Evolutionary conservation across 2,797 vertebrate species (phyloP).

Genomic region (Sebastes trivittatus): DNA sequence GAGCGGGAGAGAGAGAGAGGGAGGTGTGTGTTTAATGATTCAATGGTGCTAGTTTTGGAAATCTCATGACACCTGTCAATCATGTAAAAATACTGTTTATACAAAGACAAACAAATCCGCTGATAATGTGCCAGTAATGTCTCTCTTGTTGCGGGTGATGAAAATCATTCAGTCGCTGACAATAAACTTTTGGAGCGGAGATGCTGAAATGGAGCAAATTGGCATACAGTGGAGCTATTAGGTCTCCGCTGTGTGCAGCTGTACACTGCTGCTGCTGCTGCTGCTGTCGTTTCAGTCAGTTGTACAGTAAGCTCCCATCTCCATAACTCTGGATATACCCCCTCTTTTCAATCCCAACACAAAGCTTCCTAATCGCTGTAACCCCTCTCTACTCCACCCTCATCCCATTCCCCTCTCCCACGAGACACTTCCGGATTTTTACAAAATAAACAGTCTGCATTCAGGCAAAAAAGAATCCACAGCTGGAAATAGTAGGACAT

Average conservation of each 20-base stretch:
- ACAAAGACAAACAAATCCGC: conserved; percentile 16
- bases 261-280: background rate
- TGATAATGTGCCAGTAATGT: conserved; percentile 26
- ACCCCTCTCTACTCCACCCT: conserved; percentile 53
- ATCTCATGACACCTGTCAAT: conserved; percentile 59
- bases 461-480: conserved; percentile 31
- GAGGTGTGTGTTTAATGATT: conserved; percentile 23
- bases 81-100: conserved; percentile 35
- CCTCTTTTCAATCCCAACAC: conserved; percentile 41
- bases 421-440: conserved; percentile 39
- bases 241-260: conserved; percentile 31
- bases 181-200: conserved; percentile 8
- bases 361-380: conserved; percentile 61
- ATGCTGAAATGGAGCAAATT: conserved; percentile 19
- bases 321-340: conserved; percentile 8
- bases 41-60: conserved; percentile 20
- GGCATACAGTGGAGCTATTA: background rate
- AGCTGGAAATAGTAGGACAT: conserved; percentile 44
- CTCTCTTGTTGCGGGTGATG: conserved; percentile 25
- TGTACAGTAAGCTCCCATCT: conserved; percentile 46
- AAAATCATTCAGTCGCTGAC: conserved; percentile 27
- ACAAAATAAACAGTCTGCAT: conserved; percentile 59
- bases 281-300: conserved; percentile 2
- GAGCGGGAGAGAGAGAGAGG: background rate
- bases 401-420: conserved; percentile 36